Percentiles rank a stretch among this genome's conserved stretches.
phyloP scores from a whole-genome alignment of 2,797 vertebrate species.

The Margarornis squamiger region DNA sequence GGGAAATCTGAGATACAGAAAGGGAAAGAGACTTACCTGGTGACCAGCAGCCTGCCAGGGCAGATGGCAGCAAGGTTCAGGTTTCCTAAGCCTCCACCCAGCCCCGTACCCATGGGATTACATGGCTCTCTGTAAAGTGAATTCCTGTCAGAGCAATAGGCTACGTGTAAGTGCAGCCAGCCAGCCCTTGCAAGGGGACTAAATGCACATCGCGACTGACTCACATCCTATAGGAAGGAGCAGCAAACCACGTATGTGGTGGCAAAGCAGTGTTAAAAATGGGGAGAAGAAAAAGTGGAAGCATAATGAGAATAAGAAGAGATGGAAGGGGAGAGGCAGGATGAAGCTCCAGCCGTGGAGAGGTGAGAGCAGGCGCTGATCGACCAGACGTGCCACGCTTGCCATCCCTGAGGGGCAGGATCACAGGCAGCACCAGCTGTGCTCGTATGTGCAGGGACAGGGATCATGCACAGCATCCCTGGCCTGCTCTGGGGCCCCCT shows the following conservation, averaged over 20 bases:
- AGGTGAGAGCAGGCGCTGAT: not conserved
- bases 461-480: not conserved
- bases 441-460: not conserved
- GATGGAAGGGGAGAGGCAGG: not conserved
- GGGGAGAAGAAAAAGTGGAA: not conserved
- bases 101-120: not conserved
- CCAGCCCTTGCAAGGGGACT: not conserved
- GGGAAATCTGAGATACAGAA: constrained; percentile 36
- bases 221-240: constrained; percentile 54
- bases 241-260: not conserved
- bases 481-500: not conserved
- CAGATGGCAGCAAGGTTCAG: constrained; percentile 38
- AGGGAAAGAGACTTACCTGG: constrained; percentile 41
- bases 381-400: not conserved
- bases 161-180: not conserved
- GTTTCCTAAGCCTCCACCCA: constrained; percentile 46
- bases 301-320: not conserved
- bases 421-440: not conserved
- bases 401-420: not conserved
- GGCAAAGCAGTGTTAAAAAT: constrained; percentile 3
- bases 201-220: not conserved
- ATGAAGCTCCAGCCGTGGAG: not conserved
- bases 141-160: not conserved
- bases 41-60: constrained; percentile 34
- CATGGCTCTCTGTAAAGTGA: not conserved